Base-by-base conservation (phyloP, 1,140 invertebrate genomes). In the Eciton burchellii region DNA sequence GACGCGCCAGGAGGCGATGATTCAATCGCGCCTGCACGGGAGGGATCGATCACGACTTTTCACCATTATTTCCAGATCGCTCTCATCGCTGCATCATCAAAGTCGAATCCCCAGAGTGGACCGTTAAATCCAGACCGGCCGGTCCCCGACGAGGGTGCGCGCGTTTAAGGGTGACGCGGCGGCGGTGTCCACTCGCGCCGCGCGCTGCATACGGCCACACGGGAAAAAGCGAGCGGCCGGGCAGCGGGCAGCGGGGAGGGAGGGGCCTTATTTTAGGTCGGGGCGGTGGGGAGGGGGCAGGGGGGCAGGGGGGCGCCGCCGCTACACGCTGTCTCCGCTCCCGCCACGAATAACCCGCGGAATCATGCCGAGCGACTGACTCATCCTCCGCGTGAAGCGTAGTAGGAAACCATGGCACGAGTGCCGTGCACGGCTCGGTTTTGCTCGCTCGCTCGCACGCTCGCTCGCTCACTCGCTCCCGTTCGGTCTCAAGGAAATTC, bases 341-440 rank as follows among this genome's bases (percentile, higher is more conserved):
- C 72, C 66, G 85, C 86, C 81, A 88, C 88, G 88, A 90, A 90
- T 90, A 90, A 82, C 88, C 59, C 41, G 70, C 79, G 76, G 88
- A 90, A 90, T 90, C 86, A 89, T 88, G 47, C 66, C 86, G 82
- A 81, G 59, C 35, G 81, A 77, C 82, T 89, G 89, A 89, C 82
- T 89, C 88, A 89, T 82, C 86, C 45, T 82, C 86, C 45, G 62
- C 62, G 57, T 84, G 71, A 79, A 83, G 81, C 77, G 83, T 82
- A 84, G 87, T 88, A 89, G 86, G 84, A 89, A 88, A 88, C 79
- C 71, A 57, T 84, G 63, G 76, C 60, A 52, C 52, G 54, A 35
- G 35, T 6, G 6, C 35, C n/a, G n/a, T 35, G 14, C 77, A 81
- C 47, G 9, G 54, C 68, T 76, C 62, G 66, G 35, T 6, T n/a